Conservation (phyloP, 2,888 invertebrate species). For the Teleogryllus oceanicus region DNA sequence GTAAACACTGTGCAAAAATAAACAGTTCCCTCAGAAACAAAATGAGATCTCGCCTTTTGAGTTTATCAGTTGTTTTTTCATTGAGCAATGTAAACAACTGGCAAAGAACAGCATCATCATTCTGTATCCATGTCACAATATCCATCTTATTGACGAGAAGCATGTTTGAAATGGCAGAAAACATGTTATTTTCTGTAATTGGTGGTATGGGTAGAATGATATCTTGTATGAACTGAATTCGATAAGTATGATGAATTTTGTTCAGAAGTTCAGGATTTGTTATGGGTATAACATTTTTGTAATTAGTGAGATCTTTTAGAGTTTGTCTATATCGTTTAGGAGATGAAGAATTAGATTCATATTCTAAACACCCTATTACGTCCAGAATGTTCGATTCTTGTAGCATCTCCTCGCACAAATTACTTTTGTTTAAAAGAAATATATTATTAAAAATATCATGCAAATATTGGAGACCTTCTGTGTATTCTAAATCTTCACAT, state of each 20-base stretch:
- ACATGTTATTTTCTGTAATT: neutral
- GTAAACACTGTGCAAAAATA: neutral
- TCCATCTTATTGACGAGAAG: neutral
- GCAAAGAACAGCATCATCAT: neutral
- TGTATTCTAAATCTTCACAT: constrained; percentile 6
- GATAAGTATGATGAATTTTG: neutral
- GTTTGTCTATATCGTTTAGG: neutral
- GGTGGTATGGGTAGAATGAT: neutral
- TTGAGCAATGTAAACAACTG: neutral
- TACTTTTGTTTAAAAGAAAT: neutral
- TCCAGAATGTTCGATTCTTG: neutral
- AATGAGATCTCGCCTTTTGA: neutral
- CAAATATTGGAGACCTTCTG: neutral
- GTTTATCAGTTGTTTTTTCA: neutral
- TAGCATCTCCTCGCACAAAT: neutral
- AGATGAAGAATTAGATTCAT: neutral
- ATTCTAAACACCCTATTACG: neutral
- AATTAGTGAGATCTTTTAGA: neutral
- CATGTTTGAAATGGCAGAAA: neutral
- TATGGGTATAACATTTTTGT: neutral
- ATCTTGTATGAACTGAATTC: neutral
- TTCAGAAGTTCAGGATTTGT: neutral
- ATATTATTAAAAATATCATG: neutral
- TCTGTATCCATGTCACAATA: neutral
- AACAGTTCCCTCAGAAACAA: neutral